These are phyloP conservation scores for Salminus brasiliensis DNA, from an alignment of 2,113 vertebrate genomes.

Conservation along the genomic window DNA sequence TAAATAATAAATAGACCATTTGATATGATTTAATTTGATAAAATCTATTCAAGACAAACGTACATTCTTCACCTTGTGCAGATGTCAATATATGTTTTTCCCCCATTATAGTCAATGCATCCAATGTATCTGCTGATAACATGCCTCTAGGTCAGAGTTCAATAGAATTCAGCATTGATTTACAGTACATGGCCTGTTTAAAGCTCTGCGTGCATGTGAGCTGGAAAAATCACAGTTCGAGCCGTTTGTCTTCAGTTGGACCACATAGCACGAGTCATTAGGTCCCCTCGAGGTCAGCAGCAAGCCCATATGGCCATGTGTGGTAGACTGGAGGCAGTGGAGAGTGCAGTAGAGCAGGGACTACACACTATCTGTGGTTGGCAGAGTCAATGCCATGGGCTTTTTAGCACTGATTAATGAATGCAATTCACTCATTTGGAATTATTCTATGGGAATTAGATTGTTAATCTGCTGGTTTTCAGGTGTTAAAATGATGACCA, in stretches of 20 bases:
- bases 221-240: conserved; percentile 26
- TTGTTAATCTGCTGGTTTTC: not conserved
- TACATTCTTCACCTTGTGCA: no score
- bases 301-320: not conserved
- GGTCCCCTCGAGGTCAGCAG: conserved; percentile 29
- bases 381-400: not conserved
- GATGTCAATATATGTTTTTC: conserved; percentile 27
- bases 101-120: conserved; percentile 52
- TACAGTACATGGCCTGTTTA: conserved; percentile 23
- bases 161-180: conserved; percentile 61
- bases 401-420: not conserved
- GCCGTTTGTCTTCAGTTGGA: conserved; percentile 23
- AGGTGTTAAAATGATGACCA: no score
- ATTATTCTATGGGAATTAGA: not conserved
- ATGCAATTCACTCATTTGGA: not conserved
- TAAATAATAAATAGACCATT: no score
- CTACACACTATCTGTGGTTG: conserved; percentile 17
- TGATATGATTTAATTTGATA: no score
- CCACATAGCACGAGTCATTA: conserved; percentile 39
- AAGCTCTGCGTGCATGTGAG: not conserved
- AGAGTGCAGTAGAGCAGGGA: conserved; percentile 20
- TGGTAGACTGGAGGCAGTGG: conserved; percentile 2
- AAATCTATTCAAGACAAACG: no score
- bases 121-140: conserved; percentile 54
- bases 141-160: conserved; percentile 61